phyloP scores from a whole-genome alignment of 64 coral and sea anemone genomes.

The Pocillopora verrucosa region DNA sequence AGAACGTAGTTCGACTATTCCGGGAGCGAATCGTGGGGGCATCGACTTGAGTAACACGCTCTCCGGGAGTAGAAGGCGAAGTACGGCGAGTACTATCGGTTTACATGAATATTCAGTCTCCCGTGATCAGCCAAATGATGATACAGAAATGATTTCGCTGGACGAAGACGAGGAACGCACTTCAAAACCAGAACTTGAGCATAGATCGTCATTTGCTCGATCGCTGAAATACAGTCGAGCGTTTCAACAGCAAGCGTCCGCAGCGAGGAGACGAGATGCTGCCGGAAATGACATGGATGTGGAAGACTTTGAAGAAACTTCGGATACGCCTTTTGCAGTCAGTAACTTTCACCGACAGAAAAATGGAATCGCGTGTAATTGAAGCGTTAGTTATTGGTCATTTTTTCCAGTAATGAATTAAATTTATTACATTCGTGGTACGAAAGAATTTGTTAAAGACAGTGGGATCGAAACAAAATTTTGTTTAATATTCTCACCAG shows the following conservation, averaged over 20 bases:
- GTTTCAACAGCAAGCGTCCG: background rate
- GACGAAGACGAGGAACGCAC: background rate
- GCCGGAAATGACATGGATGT: constrained; percentile 25
- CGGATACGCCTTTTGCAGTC: background rate
- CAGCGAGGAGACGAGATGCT: constrained; percentile 5
- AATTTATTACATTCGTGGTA: too few relatives aligned
- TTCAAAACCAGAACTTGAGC: constrained; percentile 5
- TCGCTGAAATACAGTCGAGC: constrained; percentile 65
- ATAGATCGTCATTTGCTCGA: constrained; percentile 16
- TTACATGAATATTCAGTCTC: background rate
- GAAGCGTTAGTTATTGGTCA: too few relatives aligned
- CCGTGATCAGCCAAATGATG: background rate
- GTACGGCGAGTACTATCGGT: background rate
- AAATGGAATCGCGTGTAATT: constrained; percentile 24
- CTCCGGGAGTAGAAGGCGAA: background rate
- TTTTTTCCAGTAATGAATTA: too few relatives aligned
- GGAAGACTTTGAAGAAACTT: constrained; percentile 35
- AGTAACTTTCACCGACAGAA: background rate
- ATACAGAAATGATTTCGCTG: background rate
- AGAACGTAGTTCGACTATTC: constrained; percentile 5
- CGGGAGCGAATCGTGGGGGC: background rate
- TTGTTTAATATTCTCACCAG: too few relatives aligned
- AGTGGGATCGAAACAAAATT: too few relatives aligned
- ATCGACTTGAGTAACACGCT: background rate
- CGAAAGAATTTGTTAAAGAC: too few relatives aligned